Percentiles rank a stretch among this genome's conserved stretches.
These are phyloP conservation scores for Helicoverpa armigera DNA, from an alignment of 1,140 invertebrate species.

Conservation along the genomic window DNA sequence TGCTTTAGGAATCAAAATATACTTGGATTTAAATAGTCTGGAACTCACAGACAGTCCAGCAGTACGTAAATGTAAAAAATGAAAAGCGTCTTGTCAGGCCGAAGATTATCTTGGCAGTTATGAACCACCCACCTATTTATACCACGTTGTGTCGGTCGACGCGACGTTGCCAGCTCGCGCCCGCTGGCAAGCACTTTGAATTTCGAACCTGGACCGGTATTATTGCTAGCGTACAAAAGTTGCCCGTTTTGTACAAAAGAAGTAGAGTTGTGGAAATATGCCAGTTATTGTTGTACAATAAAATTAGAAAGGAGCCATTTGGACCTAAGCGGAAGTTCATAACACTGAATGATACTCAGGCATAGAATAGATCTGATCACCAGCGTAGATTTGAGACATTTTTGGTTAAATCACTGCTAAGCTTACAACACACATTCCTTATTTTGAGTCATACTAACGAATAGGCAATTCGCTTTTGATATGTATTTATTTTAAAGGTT, in stretches of 20 bases:
- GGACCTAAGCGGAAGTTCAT: no score
- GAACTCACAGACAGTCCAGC: neutral
- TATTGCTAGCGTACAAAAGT: slow-evolving; percentile 30
- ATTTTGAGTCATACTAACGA: no score
- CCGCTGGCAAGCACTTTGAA: slow-evolving; percentile 49
- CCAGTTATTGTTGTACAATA: no score
- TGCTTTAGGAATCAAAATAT: neutral
- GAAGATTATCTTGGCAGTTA: slow-evolving; percentile 58
- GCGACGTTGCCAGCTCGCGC: slow-evolving; percentile 57
- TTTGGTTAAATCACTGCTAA: no score
- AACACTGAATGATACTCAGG: no score
- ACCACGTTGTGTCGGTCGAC: slow-evolving; percentile 46
- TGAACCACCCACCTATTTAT: slow-evolving; percentile 59
- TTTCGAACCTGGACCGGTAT: slow-evolving; percentile 51
- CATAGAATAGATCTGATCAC: no score
- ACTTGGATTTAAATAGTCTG: neutral
- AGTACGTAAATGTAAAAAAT: slow-evolving; percentile 50
- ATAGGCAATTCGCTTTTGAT: no score
- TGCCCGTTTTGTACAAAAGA: slow-evolving; percentile 7
- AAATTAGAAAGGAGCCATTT: no score
- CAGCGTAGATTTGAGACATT: no score
- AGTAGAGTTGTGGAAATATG: neutral
- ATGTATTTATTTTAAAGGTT: no score
- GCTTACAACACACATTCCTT: no score
- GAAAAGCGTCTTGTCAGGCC: slow-evolving; percentile 51